Evolutionary conservation across 2,888 invertebrate genomes (phyloP).

Genomic region (Congeria kusceri): DNA sequence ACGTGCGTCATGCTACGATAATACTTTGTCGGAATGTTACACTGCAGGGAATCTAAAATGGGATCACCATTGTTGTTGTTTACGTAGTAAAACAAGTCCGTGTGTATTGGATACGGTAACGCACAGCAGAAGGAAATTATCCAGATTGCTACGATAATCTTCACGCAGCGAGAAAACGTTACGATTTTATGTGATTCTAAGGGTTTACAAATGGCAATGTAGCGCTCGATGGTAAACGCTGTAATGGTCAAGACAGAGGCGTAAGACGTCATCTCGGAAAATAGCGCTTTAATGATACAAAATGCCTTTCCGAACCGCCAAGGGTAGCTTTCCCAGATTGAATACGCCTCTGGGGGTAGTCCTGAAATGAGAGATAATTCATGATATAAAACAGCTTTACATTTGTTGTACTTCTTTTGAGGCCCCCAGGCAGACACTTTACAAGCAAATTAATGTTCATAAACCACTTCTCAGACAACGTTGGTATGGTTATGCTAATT

Average conservation of each 20-base stretch:
- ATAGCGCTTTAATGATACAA: slow-evolving; percentile 86
- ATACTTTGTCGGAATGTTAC: slow-evolving; percentile 77
- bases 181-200: slow-evolving; percentile 93
- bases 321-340: slow-evolving; percentile 86
- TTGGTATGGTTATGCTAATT: too few relatives aligned
- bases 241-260: slow-evolving; percentile 96
- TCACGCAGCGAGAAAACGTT: slow-evolving; percentile 91
- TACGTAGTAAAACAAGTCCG: slow-evolving; percentile 77
- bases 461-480: too few relatives aligned
- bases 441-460: too few relatives aligned
- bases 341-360: slow-evolving; percentile 86
- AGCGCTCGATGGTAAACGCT: slow-evolving; percentile 95
- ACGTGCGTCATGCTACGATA: slow-evolving; percentile 84
- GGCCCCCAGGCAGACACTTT: too few relatives aligned
- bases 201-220: slow-evolving; percentile 95
- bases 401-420: neutral
- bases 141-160: slow-evolving; percentile 95
- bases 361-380: slow-evolving; percentile 77
- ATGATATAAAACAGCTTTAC: neutral
- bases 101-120: slow-evolving; percentile 82
- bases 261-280: slow-evolving; percentile 90
- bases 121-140: slow-evolving; percentile 91
- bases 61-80: slow-evolving; percentile 57
- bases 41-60: slow-evolving; percentile 75
- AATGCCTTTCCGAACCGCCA: slow-evolving; percentile 85